phyloP scores from a whole-genome alignment of 2,888 invertebrate genomes.

The Pandemis heparana region DNA sequence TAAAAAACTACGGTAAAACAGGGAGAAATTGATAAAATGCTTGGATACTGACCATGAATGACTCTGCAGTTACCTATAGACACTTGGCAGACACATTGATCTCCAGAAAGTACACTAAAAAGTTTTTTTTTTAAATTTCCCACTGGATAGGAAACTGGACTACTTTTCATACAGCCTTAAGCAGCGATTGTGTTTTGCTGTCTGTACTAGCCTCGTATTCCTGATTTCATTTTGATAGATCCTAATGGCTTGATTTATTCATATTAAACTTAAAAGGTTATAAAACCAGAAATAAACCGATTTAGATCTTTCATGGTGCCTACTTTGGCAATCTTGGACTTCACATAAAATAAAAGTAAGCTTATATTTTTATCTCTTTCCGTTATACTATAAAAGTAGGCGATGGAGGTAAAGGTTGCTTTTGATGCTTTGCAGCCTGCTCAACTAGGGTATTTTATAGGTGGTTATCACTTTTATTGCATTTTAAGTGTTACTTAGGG shows the following conservation, averaged over 20 bases:
- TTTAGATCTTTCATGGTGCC: not conserved
- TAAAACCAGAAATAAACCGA: not conserved
- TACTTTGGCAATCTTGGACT: not conserved
- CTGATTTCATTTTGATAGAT: constrained; percentile 80
- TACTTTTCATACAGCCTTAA: too few species aligned
- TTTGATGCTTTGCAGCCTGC: constrained; percentile 18
- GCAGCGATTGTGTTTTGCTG: constrained; percentile 41
- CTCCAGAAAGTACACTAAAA: too few species aligned
- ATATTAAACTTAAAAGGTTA: constrained; percentile 45
- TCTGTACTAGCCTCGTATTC: constrained; percentile 51
- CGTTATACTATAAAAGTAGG: not conserved
- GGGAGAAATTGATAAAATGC: too few species aligned
- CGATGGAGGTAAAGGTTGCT: constrained; percentile 9
- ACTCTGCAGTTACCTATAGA: too few species aligned
- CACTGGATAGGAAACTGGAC: too few species aligned
- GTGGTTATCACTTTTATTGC: constrained; percentile 41
- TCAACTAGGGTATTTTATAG: constrained; percentile 29
- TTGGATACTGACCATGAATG: too few species aligned
- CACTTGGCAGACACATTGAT: too few species aligned
- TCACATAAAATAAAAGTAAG: not conserved
- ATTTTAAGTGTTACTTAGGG: constrained; percentile 39
- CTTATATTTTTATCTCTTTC: not conserved
- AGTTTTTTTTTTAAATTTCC: too few species aligned
- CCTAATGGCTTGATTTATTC: constrained; percentile 63
- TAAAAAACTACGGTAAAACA: too few species aligned